Conservation (phyloP, 2,888 invertebrate genomes). For the Eledone cirrhosa region DNA sequence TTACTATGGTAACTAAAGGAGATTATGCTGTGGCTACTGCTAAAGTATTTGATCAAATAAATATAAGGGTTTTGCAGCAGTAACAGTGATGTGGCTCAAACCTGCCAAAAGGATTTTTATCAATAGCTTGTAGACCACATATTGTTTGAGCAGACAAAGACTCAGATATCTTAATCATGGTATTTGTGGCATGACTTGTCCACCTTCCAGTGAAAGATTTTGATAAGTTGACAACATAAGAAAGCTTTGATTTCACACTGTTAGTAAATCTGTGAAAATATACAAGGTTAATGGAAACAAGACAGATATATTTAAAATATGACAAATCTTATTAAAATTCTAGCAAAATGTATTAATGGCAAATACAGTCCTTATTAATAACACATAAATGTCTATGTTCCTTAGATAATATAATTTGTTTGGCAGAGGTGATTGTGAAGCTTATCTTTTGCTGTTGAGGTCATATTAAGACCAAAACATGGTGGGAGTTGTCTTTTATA, state of each 20-base stretch:
- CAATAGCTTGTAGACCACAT: neutral
- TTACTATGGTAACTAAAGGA: neutral
- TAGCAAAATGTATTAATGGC: too few relatives aligned
- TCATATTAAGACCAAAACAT: too few relatives aligned
- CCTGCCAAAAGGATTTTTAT: neutral
- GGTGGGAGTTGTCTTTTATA: too few relatives aligned
- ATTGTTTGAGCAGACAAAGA: constrained; percentile 9
- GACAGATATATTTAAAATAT: too few relatives aligned
- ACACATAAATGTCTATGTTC: too few relatives aligned
- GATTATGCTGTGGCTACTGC: constrained; percentile 8
- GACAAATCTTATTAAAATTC: too few relatives aligned
- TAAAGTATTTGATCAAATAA: neutral
- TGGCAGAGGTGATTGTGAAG: too few relatives aligned
- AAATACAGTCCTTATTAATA: too few relatives aligned
- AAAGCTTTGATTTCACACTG: constrained; percentile 10
- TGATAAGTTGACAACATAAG: constrained; percentile 11
- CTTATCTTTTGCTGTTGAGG: too few relatives aligned
- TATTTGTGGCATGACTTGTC: neutral
- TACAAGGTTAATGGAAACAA: neutral
- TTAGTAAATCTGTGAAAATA: constrained; percentile 23
- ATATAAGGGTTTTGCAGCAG: too few relatives aligned
- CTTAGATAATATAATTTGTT: too few relatives aligned
- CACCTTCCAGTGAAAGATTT: constrained; percentile 8
- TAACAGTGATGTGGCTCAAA: constrained; percentile 2
- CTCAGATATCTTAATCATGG: constrained; percentile 12